These are phyloP conservation scores for Ceyx melanurus DNA, from an alignment of 2,113 vertebrate genomes.

Conservation along the genomic window DNA sequence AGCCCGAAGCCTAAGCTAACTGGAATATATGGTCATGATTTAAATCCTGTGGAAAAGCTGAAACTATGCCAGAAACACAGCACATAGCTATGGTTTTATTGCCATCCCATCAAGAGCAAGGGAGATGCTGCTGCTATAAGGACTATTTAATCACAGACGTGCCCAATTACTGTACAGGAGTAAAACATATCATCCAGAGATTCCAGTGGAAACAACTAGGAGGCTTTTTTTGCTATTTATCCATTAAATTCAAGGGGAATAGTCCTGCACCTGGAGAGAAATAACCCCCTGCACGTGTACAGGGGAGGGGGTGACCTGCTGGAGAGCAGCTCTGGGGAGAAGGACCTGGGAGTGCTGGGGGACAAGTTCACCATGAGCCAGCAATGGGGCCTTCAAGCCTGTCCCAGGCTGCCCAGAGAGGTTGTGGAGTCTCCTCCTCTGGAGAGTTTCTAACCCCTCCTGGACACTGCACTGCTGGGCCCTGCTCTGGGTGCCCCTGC, in stretches of 20 bases:
- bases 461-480: no score
- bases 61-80: conserved; percentile 5
- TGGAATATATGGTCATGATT: neutral
- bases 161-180: neutral
- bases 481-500: no score
- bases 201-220: neutral
- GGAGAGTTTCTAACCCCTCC: no score
- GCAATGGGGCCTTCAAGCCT: no score
- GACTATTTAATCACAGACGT: neutral
- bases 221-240: neutral
- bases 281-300: no score
- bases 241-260: neutral
- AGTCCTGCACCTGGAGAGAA: neutral
- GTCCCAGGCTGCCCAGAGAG: no score
- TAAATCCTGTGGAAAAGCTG: conserved; percentile 2
- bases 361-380: no score
- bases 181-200: neutral
- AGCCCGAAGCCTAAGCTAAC: neutral
- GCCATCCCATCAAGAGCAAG: neutral
- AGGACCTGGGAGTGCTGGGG: neutral
- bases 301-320: neutral
- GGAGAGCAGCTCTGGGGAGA: neutral
- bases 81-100: neutral
- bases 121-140: neutral
- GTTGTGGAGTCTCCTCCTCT: no score